These are phyloP conservation scores for Passer montanus DNA, from an alignment of 2,113 vertebrate genomes.

Conservation along the genomic window DNA sequence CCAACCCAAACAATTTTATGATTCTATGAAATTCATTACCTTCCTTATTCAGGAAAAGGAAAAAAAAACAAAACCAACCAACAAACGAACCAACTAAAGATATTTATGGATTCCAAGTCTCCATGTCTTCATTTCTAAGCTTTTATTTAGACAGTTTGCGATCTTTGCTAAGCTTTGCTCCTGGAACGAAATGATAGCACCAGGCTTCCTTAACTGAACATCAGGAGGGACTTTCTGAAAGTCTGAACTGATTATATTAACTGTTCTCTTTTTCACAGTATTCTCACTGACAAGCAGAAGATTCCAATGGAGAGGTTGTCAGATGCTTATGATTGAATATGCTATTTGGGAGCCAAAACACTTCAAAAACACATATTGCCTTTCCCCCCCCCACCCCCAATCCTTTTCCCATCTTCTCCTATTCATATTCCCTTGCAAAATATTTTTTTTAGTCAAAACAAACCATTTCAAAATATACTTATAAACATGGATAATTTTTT, in stretches of 20 bases:
- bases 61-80: not conserved
- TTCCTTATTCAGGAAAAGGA: not conserved
- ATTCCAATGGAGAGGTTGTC: slow-evolving; percentile 30
- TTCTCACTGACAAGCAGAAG: not conserved
- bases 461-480: not conserved
- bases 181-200: not conserved
- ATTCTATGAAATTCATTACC: not conserved
- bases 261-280: slow-evolving; percentile 42
- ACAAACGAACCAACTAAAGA: rapidly evolving
- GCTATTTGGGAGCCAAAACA: slow-evolving; percentile 27
- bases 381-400: not conserved
- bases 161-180: not conserved
- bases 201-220: slow-evolving; percentile 15
- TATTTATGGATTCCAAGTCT: not conserved
- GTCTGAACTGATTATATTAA: slow-evolving; percentile 13
- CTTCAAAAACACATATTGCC: not conserved
- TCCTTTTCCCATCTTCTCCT: not conserved
- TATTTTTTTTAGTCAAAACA: not conserved
- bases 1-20: not conserved
- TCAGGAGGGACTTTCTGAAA: slow-evolving; percentile 10
- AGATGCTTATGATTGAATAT: slow-evolving; percentile 49
- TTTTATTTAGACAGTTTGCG: not conserved
- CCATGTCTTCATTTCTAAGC: not conserved
- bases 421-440: not conserved
- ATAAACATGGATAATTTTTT: not conserved